These are phyloP conservation scores for Halocynthia aurantium DNA, from an alignment of 23 tunicate species.

Conservation along the genomic window DNA sequence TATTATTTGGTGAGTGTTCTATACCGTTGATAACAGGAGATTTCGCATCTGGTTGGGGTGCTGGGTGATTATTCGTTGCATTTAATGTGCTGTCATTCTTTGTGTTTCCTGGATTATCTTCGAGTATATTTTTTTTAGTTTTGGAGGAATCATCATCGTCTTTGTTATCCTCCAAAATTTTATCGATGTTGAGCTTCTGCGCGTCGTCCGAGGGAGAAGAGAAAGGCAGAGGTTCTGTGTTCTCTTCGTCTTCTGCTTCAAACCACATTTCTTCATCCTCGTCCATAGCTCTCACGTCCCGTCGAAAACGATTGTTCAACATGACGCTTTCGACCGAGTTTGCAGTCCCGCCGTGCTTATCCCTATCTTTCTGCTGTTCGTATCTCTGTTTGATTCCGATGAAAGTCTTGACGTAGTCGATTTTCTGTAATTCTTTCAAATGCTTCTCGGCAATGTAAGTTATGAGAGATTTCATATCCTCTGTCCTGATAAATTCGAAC, in stretches of 20 bases:
- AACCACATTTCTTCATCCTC: conserved; percentile 96
- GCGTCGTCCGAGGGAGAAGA: conserved; percentile 37
- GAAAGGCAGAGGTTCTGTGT: not conserved
- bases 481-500: conserved; percentile 75
- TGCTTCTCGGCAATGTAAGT: conserved; percentile 57
- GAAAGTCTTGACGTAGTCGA: conserved; percentile 81
- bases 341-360: not conserved
- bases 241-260: conserved; percentile 75
- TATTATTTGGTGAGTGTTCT: not conserved
- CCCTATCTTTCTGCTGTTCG: conserved; percentile 75
- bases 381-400: conserved; percentile 52
- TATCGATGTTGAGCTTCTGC: conserved; percentile 83
- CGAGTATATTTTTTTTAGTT: not conserved
- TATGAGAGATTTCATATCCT: conserved; percentile 56
- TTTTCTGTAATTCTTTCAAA: conserved; percentile 35
- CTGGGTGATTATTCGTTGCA: not conserved
- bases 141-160: not conserved
- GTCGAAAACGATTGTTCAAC: conserved; percentile 50
- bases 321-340: not conserved
- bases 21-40: conserved; percentile 1
- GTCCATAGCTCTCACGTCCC: conserved; percentile 70
- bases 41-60: not conserved
- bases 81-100: not conserved
- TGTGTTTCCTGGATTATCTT: not conserved
- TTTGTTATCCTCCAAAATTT: conserved; percentile 52